phyloP scores from a whole-genome alignment of 1,140 invertebrate genomes.

The Listronotus bonariensis region DNA sequence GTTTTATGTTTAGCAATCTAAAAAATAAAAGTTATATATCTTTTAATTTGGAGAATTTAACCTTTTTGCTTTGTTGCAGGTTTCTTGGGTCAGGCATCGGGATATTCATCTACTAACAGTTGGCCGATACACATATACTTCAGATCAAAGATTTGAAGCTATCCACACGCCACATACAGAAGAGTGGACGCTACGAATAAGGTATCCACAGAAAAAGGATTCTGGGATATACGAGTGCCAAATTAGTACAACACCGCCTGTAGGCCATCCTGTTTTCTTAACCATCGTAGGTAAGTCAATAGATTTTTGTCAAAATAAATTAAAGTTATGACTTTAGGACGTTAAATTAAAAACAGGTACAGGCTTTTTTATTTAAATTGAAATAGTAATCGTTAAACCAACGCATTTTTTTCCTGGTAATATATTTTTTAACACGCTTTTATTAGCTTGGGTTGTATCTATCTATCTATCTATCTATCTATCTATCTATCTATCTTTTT shows the following conservation, averaged over 20 bases:
- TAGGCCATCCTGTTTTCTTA: constrained; percentile 75
- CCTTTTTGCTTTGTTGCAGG: constrained; percentile 60
- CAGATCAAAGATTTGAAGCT: constrained; percentile 80
- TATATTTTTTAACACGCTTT: no score
- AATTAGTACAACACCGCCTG: constrained; percentile 83
- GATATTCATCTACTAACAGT: constrained; percentile 86
- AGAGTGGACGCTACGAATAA: constrained; percentile 76
- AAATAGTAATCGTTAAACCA: no score
- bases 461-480: no score
- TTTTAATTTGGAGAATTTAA: background rate
- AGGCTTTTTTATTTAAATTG: no score
- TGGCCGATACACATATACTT: constrained; percentile 83
- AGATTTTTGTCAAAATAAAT: no score
- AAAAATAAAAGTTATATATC: background rate
- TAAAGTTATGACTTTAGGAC: no score
- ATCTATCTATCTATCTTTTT: no score
- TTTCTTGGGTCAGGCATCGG: constrained; percentile 86
- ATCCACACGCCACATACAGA: constrained; percentile 76
- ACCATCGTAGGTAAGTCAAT: constrained; percentile 82
- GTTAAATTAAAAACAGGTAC: no score
- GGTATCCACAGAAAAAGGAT: constrained; percentile 76
- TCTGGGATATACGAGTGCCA: constrained; percentile 86
- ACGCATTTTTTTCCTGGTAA: no score
- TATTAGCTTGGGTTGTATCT: no score
- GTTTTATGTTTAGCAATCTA: no score